Base-by-base conservation (phyloP, 2,797 vertebrate species). In the Scolopax bukidnonensis region DNA sequence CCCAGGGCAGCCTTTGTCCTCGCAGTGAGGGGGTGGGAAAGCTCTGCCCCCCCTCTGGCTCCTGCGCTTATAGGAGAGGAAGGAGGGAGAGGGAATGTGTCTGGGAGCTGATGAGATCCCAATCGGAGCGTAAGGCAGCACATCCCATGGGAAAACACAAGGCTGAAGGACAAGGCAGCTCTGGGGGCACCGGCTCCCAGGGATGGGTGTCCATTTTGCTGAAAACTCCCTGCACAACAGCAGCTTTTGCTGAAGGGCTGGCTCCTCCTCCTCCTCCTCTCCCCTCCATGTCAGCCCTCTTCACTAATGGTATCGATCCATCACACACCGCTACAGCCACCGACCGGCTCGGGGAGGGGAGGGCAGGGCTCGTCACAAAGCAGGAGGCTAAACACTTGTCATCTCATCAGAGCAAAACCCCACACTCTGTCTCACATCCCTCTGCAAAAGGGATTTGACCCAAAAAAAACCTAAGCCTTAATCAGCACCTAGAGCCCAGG, bases 191-290 rank as follows among this genome's bases (percentile, higher is more conserved):
- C 73, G 28, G 19, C 45, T 82, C 36, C 48, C 63, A 48, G 47
- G 33, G 16, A 8, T 1, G 6, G 38, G 78, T 76, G 78, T 85
- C 64, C 84, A 41, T 51, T 73, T 41, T 71, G 81, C 79, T 41
- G 67, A 11, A 14, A 3, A 11, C 28, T 54, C 69, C 67, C 51
- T 36, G 67, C 68, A 83, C 56, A 90, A 51, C 7, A 12, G 85
- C 73, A 71, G 90, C 47, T 36, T 25, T 36, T 50, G 76, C 87
- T 51, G 76, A 59, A 88, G 54, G 4, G 24, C 47, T 94, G 94
- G 77, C 89, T 95, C 89, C 93, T 91, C 92, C 90, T 94, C 91
- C 89, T 95, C 89, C 93, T 91, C 92, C 90, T 94, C 91, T 65
- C 80, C 69, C 56, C 94, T 96, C 83, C 92, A 38, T 81, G 81